Base-by-base conservation (phyloP, 2,113 vertebrate species). In the Syngnathus floridae region DNA sequence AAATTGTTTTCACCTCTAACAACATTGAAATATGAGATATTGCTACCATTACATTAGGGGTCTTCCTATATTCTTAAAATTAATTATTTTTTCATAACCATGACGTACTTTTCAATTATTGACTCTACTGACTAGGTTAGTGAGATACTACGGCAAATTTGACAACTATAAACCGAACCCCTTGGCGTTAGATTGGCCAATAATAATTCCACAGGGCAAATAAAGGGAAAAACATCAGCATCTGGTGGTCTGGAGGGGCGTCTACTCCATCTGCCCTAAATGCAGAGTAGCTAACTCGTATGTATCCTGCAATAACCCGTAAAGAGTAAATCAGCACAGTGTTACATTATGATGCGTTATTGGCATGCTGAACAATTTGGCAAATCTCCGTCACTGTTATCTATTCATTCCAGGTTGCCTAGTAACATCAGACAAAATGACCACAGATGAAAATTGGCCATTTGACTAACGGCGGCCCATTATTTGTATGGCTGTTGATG, bases 281-380 rank as follows among this genome's bases (percentile, higher is more conserved):
- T 26, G 51, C 51, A 54, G 1, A 26, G 6, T 56, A 31, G 26
- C 26, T 35, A 36, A 31, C 54, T 56, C 16, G 54, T 26, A 22
- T 54, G 19, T 1, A 79, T 79, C 71, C 73, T 70, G 65, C 75
- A 71, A 62, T 61, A 74, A 58, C 63, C 19, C 49, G 40, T 31
- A 31, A 31, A 70, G 45, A 40, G 61, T 45, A 54, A 77, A 67
- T 81, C 45, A 60, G 35, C 64, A 76, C 76, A 80, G 49, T 68
- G 69, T 49, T 66, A 55, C 37, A 43, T 64, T 43, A 40, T 57
- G 41, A 77, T 62, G 62, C 36, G 69, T 65, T 43, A 19, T 1
- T 3, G 3, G 36, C 0, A n/a, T 6, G 13, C 37, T 37, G 57
- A 79, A 63, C 0, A n/a, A 71, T 48, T 65, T 62, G 57, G 41